phyloP scores from a whole-genome alignment of 2,113 vertebrate genomes.

The Hippolais icterina region DNA sequence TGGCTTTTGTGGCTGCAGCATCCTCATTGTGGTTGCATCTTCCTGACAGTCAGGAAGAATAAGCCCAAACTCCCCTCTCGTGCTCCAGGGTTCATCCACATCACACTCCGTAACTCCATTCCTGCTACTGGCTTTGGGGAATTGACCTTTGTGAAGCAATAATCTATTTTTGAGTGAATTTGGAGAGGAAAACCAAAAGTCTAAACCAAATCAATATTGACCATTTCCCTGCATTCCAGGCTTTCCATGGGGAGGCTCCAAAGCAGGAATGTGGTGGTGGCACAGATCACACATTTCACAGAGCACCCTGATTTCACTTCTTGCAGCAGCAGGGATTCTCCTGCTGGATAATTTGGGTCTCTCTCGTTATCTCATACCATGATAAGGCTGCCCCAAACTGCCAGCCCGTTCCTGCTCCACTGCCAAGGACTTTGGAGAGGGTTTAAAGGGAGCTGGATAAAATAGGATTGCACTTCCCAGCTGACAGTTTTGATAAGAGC shows the following conservation, averaged over 20 bases:
- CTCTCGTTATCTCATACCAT: not conserved
- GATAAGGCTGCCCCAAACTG: not conserved
- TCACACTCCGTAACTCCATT: not conserved
- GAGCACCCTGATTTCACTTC: not conserved
- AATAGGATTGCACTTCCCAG: not conserved
- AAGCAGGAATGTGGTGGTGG: not conserved
- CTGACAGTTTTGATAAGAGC: constrained; percentile 54
- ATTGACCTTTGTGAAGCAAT: not conserved
- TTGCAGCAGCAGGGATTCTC: not conserved
- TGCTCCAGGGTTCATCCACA: not conserved
- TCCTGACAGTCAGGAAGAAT: not conserved
- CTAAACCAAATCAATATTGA: accelerated
- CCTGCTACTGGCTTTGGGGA: not conserved
- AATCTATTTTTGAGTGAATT: not conserved
- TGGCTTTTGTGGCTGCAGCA: not conserved
- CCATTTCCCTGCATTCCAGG: not conserved
- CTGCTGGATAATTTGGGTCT: not conserved
- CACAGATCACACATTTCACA: accelerated
- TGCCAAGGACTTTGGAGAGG: accelerated
- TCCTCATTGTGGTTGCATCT: accelerated
- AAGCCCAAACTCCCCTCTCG: not conserved
- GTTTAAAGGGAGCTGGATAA: constrained; percentile 10
- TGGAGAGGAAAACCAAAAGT: not conserved
- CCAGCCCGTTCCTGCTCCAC: not conserved
- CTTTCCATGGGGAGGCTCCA: not conserved